Conservation (phyloP, 2,888 invertebrate genomes). For the Caenorhabditis doughertyi region DNA sequence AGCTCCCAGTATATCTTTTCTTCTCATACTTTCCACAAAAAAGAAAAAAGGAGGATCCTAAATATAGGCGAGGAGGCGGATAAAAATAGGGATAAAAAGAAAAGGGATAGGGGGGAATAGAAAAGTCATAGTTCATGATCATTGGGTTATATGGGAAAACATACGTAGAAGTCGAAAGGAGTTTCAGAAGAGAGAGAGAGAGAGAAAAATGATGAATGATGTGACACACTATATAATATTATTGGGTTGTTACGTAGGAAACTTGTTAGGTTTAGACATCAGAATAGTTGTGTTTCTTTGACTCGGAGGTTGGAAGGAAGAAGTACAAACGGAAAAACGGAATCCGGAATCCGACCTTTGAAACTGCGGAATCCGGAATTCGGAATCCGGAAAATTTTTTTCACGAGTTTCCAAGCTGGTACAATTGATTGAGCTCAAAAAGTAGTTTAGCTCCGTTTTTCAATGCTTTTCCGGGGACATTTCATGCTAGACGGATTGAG, state of each 20-base stretch:
- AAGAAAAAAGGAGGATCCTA: constrained; percentile 1
- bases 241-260: neutral
- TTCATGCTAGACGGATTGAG: too few relatives aligned
- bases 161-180: neutral
- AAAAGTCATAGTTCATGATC: constrained; percentile 16
- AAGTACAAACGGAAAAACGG: too few relatives aligned
- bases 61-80: constrained; percentile 42
- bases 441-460: too few relatives aligned
- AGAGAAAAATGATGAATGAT: constrained; percentile 32
- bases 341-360: too few relatives aligned
- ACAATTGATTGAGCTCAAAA: too few relatives aligned
- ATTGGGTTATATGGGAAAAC: constrained; percentile 10
- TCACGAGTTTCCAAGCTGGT: too few relatives aligned
- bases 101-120: constrained; percentile 22
- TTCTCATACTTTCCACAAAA: neutral
- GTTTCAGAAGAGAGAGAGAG: neutral
- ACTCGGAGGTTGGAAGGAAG: too few relatives aligned
- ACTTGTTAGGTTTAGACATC: neutral
- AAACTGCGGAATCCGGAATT: too few relatives aligned
- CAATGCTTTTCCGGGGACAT: too few relatives aligned
- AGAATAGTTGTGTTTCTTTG: too few relatives aligned
- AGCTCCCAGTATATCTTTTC: neutral
- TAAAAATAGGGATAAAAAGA: constrained; percentile 24
- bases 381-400: too few relatives aligned
- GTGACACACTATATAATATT: constrained; percentile 1